Base-by-base conservation (phyloP, 35 echinoderm and acorn worm species). In the Antedon bifida region DNA sequence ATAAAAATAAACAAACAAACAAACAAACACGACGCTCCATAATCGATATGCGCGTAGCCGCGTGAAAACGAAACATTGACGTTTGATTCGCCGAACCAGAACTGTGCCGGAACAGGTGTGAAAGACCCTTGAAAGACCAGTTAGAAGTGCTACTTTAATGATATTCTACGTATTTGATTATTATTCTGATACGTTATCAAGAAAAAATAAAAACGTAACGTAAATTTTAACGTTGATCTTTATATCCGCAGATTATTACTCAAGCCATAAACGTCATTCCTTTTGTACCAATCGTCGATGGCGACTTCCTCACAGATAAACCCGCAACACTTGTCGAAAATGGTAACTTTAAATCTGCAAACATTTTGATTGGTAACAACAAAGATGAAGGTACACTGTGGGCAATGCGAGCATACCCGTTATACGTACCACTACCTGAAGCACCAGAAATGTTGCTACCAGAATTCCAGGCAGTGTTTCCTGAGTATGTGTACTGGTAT, bases 341-440 rank as follows among this genome's bases (percentile, higher is more conserved):
- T 56, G 73, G 51, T 16, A 34, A 74, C 33, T 84, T 92, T 38
- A 44, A 77, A 33, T 55, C 39, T 21, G 77, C 64, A 8, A 73
- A 88, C 14, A 78, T 87, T n/a, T 33, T 92, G 39, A 84, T 88
- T 7, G 86, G 90, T 33, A 82, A 80, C 19, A 92, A 87, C 73
- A 36, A 32, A 46, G 90, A 92, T 31, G 90, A 92, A 79, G 90
- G 90, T 35, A 88, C 86, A 3, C 77, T 92, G 28, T 84, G 84
- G 23, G 89, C 85, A 21, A 30, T 91, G 45, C 55, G 85, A 34
- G 85, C 80, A 30, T 83, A 83, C 56, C 74, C 85, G 9, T 5
- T 28, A 34, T 78, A 87, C 64, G 9, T 87, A 21, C 73, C 75
- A 32, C 34, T 44, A 23, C 45, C 30, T 14, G 75, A 51, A 13